Conservation (phyloP, 2,888 invertebrate species). For the Amiota communis region DNA sequence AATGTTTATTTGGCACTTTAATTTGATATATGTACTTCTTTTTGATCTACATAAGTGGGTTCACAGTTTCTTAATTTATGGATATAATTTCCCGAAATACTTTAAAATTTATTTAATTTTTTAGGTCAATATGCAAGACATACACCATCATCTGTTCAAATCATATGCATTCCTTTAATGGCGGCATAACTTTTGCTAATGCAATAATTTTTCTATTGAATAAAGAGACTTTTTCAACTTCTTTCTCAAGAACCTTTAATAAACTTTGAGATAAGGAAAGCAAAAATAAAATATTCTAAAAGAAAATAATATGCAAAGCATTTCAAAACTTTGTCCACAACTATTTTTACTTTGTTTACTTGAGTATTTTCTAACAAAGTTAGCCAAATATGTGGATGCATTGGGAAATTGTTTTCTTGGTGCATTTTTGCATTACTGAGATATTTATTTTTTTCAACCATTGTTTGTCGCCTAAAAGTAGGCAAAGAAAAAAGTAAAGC, state of each 20-base stretch:
- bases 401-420: background rate
- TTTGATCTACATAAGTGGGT: no score
- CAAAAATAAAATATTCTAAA: background rate
- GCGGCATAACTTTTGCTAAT: no score
- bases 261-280: slow-evolving; percentile 9
- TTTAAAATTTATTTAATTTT: no score
- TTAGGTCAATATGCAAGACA: no score
- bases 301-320: slow-evolving; percentile 5
- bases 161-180: background rate
- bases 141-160: no score
- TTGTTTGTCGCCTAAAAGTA: background rate
- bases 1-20: no score
- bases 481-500: background rate
- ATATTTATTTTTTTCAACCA: background rate
- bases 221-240: slow-evolving; percentile 5
- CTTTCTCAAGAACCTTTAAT: slow-evolving; percentile 1
- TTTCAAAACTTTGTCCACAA: slow-evolving; percentile 25
- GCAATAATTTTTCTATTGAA: slow-evolving; percentile 20
- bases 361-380: background rate
- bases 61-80: no score
- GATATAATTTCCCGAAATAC: no score
- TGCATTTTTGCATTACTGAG: background rate
- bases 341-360: slow-evolving; percentile 13
- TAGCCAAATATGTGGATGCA: background rate
- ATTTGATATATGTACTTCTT: no score